These are phyloP conservation scores for Smittia aterrima DNA, from an alignment of 2,888 invertebrate genomes.

Conservation along the genomic window DNA sequence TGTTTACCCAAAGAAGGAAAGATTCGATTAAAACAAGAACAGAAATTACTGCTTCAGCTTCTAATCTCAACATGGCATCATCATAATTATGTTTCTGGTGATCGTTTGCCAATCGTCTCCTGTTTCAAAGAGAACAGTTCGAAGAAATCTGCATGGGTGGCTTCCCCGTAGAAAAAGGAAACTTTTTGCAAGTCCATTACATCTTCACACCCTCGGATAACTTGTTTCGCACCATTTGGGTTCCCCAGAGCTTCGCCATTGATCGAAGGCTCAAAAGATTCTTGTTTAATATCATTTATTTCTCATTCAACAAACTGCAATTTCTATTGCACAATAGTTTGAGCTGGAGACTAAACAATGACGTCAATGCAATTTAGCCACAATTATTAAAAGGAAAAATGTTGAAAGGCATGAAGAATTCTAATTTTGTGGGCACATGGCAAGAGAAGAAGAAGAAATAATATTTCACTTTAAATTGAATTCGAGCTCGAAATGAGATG, in stretches of 20 bases:
- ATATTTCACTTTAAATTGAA: too few species aligned
- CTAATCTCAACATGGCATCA: slow-evolving; percentile 22
- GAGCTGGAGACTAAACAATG: neutral
- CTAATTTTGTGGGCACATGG: neutral
- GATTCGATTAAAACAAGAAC: slow-evolving; percentile 13
- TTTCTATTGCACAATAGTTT: neutral
- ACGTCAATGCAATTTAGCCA: slow-evolving; percentile 10
- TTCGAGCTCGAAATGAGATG: neutral
- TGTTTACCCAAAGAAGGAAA: neutral
- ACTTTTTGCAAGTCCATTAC: slow-evolving; percentile 21
- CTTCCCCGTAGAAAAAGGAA: neutral
- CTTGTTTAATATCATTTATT: neutral
- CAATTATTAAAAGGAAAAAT: neutral
- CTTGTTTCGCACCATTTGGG: slow-evolving; percentile 13
- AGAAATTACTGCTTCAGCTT: slow-evolving; percentile 7
- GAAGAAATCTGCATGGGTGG: slow-evolving; percentile 32
- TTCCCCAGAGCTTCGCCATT: neutral
- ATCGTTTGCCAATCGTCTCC: slow-evolving; percentile 5
- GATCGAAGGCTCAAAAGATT: slow-evolving; percentile 2
- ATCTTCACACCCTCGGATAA: slow-evolving; percentile 18
- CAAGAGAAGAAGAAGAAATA: neutral
- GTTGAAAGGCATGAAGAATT: slow-evolving; percentile 14
- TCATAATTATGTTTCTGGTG: slow-evolving; percentile 11
- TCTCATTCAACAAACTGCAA: neutral
- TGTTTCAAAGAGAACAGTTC: slow-evolving; percentile 12